A percentile compares a stretch with the other conserved stretches of the same genome.
Evolutionary conservation across 2,113 vertebrate genomes (phyloP).

Genomic region (Pycnonotus jocosus): DNA sequence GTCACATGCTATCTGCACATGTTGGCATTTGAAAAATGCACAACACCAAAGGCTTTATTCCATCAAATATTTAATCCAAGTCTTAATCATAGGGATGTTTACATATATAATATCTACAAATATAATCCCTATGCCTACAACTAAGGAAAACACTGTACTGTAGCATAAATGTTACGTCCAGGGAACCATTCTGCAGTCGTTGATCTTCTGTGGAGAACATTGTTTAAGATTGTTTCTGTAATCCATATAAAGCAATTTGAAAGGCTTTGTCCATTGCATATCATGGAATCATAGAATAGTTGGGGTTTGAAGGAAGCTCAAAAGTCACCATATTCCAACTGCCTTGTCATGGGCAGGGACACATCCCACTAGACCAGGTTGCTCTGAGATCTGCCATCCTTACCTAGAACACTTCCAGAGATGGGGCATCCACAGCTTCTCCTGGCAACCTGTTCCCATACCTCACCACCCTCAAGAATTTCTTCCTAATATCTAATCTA

Average conservation of each 20-base stretch:
- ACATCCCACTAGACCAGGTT: neutral
- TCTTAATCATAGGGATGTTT: neutral
- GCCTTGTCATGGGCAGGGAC: neutral
- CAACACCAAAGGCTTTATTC: neutral
- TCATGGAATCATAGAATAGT: neutral
- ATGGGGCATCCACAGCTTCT: neutral
- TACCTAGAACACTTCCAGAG: neutral
- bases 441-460: neutral
- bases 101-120: neutral
- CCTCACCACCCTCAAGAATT: neutral
- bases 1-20: neutral
- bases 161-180: neutral
- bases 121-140: neutral
- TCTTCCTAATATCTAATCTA: neutral
- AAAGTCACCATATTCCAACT: fast-evolving
- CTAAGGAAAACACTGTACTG: neutral
- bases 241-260: neutral
- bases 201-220: neutral
- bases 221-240: neutral
- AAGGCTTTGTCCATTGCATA: neutral
- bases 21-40: neutral
- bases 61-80: neutral
- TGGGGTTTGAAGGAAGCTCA: neutral
- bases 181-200: neutral
- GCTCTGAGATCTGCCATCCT: neutral